Evolutionary conservation across 2,797 vertebrate genomes (phyloP).

Genomic region (Mus caroli): DNA sequence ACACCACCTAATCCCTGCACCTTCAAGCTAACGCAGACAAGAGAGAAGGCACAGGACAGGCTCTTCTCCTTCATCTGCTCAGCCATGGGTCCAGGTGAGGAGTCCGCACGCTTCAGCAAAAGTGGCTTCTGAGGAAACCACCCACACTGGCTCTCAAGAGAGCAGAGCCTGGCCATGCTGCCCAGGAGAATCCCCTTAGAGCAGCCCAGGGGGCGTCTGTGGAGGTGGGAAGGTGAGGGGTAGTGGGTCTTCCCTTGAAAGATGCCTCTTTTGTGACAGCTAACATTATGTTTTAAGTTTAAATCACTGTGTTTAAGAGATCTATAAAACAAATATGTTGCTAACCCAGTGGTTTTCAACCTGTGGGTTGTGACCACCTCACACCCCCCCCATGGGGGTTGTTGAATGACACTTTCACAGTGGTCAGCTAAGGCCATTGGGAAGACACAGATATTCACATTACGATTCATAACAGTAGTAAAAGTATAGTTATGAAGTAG

Average conservation of each 20-base stretch:
- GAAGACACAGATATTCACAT: not conserved
- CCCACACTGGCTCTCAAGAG: not conserved
- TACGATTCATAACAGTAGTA: not conserved
- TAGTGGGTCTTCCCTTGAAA: accelerated
- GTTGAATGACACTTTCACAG: not conserved
- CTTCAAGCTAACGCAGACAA: not conserved
- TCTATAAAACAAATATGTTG: not conserved
- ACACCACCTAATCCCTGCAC: too few relatives aligned
- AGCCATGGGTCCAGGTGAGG: not conserved
- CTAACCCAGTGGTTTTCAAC: not conserved
- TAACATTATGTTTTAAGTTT: not conserved
- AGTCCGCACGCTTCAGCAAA: not conserved
- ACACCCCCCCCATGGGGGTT: not conserved
- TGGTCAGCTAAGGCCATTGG: accelerated
- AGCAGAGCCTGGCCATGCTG: too few relatives aligned
- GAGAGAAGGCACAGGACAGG: not conserved
- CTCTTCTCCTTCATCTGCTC: too few relatives aligned
- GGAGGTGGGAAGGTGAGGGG: not conserved
- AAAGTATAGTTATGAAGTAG: not conserved
- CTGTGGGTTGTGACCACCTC: not conserved
- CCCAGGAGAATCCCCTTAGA: accelerated
- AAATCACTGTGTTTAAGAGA: not conserved
- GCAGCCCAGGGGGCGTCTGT: not conserved
- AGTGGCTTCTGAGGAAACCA: not conserved
- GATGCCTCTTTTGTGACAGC: not conserved